Conservation (phyloP, 2,113 vertebrate genomes). For the Pelmatolapia mariae region DNA sequence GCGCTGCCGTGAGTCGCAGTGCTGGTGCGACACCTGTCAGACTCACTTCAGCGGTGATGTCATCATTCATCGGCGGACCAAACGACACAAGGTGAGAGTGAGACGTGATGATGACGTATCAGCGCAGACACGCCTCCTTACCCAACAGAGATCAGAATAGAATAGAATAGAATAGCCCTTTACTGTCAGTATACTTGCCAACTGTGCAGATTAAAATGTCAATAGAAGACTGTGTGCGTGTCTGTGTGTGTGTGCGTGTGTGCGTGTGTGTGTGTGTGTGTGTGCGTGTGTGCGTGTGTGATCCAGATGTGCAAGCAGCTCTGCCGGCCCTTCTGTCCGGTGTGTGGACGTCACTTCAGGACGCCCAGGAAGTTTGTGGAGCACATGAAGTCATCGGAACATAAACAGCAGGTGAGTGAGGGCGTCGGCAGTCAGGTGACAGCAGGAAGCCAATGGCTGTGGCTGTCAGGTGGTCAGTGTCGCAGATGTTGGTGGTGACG, state of each 20-base stretch:
- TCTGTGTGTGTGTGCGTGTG: accelerated
- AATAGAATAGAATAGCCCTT: background rate
- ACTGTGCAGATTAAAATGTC: background rate
- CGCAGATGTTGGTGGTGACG: background rate
- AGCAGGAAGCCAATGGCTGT: background rate
- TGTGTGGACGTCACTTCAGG: conserved; percentile 88
- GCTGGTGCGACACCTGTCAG: conserved; percentile 92
- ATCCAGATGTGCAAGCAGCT: conserved; percentile 83
- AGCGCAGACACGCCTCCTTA: background rate
- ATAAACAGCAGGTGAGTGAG: conserved; percentile 82
- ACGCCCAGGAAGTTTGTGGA: conserved; percentile 96
- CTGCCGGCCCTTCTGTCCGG: conserved; percentile 87
- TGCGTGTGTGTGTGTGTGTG: accelerated
- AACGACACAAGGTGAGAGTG: conserved; percentile 84
- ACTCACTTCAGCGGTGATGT: conserved; percentile 83
- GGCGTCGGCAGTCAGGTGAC: background rate
- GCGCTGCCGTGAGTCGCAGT: conserved; percentile 54
- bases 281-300: accelerated
- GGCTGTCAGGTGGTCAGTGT: background rate
- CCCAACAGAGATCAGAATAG: background rate
- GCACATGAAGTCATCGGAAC: conserved; percentile 92
- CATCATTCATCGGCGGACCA: conserved; percentile 84
- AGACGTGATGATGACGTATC: background rate
- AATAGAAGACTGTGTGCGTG: background rate
- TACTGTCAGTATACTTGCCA: background rate